Conservation (phyloP, 2,113 vertebrate species). For the Ibidorhyncha struthersii region DNA sequence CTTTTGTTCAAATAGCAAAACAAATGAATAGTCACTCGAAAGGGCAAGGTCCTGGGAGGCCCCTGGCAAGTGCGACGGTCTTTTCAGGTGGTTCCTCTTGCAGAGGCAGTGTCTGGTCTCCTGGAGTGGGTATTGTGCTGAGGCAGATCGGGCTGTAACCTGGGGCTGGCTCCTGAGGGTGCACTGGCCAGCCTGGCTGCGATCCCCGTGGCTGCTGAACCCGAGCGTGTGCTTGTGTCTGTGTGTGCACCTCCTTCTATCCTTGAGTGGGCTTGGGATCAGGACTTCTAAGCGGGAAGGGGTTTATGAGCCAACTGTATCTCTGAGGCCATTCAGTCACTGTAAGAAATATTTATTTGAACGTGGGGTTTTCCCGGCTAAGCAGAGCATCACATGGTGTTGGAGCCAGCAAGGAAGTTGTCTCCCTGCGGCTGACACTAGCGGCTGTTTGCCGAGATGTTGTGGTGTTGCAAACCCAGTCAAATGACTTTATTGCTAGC, state of each 20-base stretch:
- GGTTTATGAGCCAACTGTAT: neutral
- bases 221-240: neutral
- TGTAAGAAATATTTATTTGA: constrained; percentile 16
- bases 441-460: neutral
- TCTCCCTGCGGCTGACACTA: neutral
- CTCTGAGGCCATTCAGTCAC: neutral
- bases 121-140: neutral
- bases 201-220: neutral
- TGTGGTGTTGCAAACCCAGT: neutral
- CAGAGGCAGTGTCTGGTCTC: neutral
- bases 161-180: neutral
- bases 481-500: constrained; percentile 11
- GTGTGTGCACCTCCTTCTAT: neutral
- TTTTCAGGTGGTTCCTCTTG: neutral
- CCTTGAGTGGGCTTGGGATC: neutral
- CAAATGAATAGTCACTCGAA: neutral
- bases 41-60: neutral
- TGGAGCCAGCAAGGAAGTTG: constrained; percentile 48
- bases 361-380: constrained; percentile 15
- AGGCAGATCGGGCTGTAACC: neutral
- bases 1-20: constrained; percentile 27
- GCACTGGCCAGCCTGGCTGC: neutral
- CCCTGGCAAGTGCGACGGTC: neutral
- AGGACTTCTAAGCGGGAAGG: neutral
- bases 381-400: constrained; percentile 34